Percentiles rank a stretch among this genome's conserved stretches.
These are phyloP conservation scores for Thymelicus acteon DNA, from an alignment of 2,888 invertebrate species.

Conservation along the genomic window DNA sequence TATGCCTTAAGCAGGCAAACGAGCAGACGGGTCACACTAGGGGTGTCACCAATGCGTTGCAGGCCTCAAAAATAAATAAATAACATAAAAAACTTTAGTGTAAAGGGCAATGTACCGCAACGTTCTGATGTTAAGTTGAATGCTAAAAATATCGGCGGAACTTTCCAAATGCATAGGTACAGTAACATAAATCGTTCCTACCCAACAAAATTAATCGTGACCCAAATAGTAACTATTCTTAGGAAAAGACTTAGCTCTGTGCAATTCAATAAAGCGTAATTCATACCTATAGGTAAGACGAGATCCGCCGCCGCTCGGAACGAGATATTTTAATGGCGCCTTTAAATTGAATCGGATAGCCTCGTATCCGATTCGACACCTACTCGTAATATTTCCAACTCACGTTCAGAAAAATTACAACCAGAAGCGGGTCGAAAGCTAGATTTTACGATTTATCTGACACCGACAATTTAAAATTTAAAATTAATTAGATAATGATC, in stretches of 20 bases:
- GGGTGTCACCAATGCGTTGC: no score
- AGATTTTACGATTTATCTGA: no score
- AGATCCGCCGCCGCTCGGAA: constrained; percentile 16
- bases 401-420: not conserved
- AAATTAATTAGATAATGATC: no score
- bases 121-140: no score
- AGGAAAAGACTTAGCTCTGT: constrained; percentile 8
- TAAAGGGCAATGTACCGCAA: no score
- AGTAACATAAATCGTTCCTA: not conserved
- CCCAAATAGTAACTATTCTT: constrained; percentile 11
- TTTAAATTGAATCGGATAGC: constrained; percentile 25
- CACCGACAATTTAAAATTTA: no score
- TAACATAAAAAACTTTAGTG: no score
- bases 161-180: not conserved
- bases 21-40: no score
- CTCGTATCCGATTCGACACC: not conserved
- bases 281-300: constrained; percentile 23
- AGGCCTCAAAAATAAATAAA: no score
- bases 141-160: not conserved
- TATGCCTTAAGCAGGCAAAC: no score
- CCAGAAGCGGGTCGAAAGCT: not conserved
- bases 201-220: not conserved
- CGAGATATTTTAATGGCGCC: constrained; percentile 29
- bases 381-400: not conserved
- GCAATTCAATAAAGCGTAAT: constrained; percentile 30